Evolutionary conservation across 2,888 invertebrate genomes (phyloP).

Genomic region (Parthenolecanium corni): DNA sequence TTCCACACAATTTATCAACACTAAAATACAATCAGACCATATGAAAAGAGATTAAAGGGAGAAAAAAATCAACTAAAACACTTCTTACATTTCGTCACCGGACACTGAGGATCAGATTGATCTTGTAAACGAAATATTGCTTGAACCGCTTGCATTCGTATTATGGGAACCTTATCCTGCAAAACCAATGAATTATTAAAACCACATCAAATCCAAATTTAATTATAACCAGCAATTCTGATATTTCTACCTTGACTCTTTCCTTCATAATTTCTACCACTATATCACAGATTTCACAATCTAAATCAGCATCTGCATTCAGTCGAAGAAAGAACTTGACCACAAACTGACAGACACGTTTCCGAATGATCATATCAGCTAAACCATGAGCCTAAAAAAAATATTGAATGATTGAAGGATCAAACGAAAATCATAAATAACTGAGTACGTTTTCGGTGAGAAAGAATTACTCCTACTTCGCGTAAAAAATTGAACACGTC

Average conservation of each 20-base stretch:
- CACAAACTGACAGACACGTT: constrained; percentile 64
- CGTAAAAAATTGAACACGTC: constrained; percentile 2
- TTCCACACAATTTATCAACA: constrained; percentile 10
- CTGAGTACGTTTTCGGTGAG: background rate
- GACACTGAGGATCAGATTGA: constrained; percentile 60
- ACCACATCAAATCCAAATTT: no score
- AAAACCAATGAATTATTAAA: constrained; percentile 33
- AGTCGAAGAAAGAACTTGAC: constrained; percentile 61
- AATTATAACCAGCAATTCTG: no score
- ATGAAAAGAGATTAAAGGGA: no score
- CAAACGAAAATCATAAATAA: background rate
- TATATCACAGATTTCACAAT: constrained; percentile 61
- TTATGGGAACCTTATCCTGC: constrained; percentile 60
- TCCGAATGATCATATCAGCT: constrained; percentile 49
- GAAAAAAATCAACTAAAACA: background rate
- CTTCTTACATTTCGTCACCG: constrained; percentile 49
- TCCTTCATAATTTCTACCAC: constrained; percentile 57
- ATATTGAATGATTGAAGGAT: background rate
- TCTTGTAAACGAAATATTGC: constrained; percentile 71
- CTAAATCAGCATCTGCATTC: constrained; percentile 62
- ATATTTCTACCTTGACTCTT: constrained; percentile 43
- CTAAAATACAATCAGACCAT: background rate
- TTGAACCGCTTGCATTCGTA: constrained; percentile 66
- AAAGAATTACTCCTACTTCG: no score
- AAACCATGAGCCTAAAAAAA: constrained; percentile 41